Conservation (phyloP, 2,888 invertebrate species). For the Taenaris catops region DNA sequence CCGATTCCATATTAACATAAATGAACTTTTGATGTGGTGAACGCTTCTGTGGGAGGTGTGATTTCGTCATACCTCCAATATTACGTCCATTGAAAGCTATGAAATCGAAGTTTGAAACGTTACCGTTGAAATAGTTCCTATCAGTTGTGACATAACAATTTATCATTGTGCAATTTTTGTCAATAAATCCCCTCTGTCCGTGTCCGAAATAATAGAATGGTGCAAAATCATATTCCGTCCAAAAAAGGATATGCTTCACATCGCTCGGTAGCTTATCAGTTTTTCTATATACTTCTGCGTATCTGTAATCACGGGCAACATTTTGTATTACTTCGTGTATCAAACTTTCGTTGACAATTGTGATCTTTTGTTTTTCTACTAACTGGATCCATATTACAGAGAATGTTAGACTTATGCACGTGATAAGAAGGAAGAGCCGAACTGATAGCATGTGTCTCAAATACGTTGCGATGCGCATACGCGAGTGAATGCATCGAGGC, state of each 20-base stretch:
- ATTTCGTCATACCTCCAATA: constrained; percentile 22
- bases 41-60: constrained; percentile 39
- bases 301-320: constrained; percentile 46
- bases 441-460: constrained; percentile 37
- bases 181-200: constrained; percentile 50
- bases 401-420: constrained; percentile 36
- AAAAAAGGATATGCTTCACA: constrained; percentile 55
- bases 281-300: constrained; percentile 50
- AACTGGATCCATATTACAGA: constrained; percentile 44
- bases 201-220: constrained; percentile 46
- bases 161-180: constrained; percentile 48
- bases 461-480: constrained; percentile 24
- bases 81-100: constrained; percentile 58
- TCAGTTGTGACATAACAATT: constrained; percentile 56
- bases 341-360: constrained; percentile 30
- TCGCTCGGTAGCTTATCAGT: constrained; percentile 37
- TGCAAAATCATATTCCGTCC: constrained; percentile 43
- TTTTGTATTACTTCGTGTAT: constrained; percentile 49
- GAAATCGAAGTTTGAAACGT: constrained; percentile 49
- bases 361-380: constrained; percentile 25
- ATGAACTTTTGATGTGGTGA: constrained; percentile 55
- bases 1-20: constrained; percentile 59
- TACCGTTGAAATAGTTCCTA: constrained; percentile 38
- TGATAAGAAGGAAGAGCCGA: constrained; percentile 40
- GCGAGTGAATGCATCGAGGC: constrained; percentile 25